Conservation (phyloP, 2,113 vertebrate species). For the Semnornis frantzii region DNA sequence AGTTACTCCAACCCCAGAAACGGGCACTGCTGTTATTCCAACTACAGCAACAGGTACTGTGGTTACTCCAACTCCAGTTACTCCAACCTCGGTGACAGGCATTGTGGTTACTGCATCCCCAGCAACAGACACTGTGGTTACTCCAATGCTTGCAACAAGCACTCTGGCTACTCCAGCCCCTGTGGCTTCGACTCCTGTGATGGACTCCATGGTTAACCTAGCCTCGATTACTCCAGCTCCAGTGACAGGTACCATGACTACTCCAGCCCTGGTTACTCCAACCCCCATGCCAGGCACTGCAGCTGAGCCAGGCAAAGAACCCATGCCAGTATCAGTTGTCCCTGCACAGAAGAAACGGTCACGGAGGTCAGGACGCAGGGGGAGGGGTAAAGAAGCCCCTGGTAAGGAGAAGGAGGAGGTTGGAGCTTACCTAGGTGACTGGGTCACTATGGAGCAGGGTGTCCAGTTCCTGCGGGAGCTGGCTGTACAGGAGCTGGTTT, state of each 20-base stretch:
- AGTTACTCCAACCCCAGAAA: not conserved
- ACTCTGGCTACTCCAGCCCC: no score
- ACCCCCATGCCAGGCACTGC: not conserved
- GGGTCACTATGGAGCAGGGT: not conserved
- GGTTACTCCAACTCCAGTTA: not conserved
- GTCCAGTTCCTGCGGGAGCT: not conserved
- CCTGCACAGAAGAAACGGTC: not conserved
- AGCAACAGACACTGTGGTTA: no score
- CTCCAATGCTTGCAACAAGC: no score
- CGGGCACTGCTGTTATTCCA: not conserved
- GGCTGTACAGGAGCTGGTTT: not conserved
- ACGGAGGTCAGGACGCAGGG: not conserved
- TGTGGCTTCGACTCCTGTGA: not conserved
- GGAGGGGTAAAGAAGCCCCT: not conserved
- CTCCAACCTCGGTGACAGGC: no score
- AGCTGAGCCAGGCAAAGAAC: not conserved
- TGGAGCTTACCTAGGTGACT: not conserved
- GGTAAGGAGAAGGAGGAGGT: not conserved
- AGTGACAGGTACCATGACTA: not conserved
- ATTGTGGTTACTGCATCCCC: no score
- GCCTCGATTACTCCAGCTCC: not conserved
- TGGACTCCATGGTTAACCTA: not conserved
- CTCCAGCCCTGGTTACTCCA: not conserved
- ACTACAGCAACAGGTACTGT: not conserved
- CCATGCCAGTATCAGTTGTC: not conserved